Evolutionary conservation across 2,888 invertebrate genomes (phyloP).

Genomic region (Meganola albula): DNA sequence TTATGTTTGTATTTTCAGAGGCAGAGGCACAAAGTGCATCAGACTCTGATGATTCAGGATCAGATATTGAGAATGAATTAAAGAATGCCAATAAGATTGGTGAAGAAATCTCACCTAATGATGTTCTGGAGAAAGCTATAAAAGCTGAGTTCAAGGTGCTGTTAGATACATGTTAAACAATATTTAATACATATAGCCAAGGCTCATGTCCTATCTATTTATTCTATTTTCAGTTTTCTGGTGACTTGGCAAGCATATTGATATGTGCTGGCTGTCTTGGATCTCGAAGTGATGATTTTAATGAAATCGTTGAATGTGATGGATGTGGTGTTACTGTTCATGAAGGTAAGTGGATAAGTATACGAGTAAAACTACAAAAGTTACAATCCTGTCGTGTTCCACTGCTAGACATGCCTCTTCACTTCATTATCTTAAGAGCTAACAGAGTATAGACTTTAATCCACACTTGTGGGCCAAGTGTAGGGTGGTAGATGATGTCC

Average conservation of each 20-base stretch:
- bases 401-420: too few species aligned
- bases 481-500: too few species aligned
- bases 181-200: not conserved
- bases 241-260: constrained; percentile 81
- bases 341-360: constrained; percentile 80
- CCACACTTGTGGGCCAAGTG: too few species aligned
- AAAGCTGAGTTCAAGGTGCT: constrained; percentile 64
- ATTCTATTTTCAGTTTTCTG: constrained; percentile 50
- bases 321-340: constrained; percentile 97
- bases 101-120: constrained; percentile 53
- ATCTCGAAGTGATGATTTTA: constrained; percentile 93
- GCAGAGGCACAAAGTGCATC: constrained; percentile 44
- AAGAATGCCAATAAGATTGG: constrained; percentile 57
- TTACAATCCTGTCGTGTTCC: too few species aligned
- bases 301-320: constrained; percentile 98
- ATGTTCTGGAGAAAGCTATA: constrained; percentile 61
- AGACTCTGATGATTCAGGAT: constrained; percentile 58
- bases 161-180: not conserved
- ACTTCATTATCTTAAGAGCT: too few species aligned
- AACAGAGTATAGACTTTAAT: too few species aligned
- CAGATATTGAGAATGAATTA: constrained; percentile 55
- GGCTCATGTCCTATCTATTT: not conserved
- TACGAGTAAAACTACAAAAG: not conserved
- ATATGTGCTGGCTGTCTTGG: constrained; percentile 96
- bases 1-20: too few species aligned